Conservation (phyloP, 35 echinoderm and acorn worm genomes). For the Ophiothrix spiculata region DNA sequence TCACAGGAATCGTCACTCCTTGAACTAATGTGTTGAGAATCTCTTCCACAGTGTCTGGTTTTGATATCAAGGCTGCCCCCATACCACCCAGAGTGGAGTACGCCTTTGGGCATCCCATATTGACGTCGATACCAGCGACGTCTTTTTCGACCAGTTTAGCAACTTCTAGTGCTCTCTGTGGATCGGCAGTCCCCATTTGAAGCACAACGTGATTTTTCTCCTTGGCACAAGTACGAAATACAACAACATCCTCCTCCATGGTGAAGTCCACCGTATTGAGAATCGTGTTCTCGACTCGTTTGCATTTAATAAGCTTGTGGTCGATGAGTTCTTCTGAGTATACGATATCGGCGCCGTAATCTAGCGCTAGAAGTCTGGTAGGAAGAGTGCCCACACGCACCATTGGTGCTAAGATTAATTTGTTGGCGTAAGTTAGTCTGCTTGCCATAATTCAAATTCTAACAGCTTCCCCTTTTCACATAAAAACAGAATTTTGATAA, state of each 20-base stretch:
- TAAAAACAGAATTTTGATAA: no score
- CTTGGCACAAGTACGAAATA: slow-evolving; percentile 72
- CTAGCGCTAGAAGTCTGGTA: slow-evolving; percentile 70
- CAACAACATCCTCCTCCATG: slow-evolving; percentile 46
- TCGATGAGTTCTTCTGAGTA: slow-evolving; percentile 92
- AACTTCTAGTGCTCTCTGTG: slow-evolving; percentile 70
- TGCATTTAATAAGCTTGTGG: slow-evolving; percentile 62
- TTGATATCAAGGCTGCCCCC: slow-evolving; percentile 78
- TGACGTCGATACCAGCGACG: slow-evolving; percentile 91
- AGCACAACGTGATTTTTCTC: slow-evolving; percentile 70
- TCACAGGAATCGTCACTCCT: slow-evolving; percentile 66
- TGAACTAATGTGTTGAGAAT: slow-evolving; percentile 80
- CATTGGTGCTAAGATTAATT: slow-evolving; percentile 92
- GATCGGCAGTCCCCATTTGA: slow-evolving; percentile 89
- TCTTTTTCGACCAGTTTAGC: slow-evolving; percentile 88
- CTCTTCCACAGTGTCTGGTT: slow-evolving; percentile 72
- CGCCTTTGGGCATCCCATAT: slow-evolving; percentile 96
- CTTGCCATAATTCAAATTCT: slow-evolving; percentile 54
- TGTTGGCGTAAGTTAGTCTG: slow-evolving; percentile 69
- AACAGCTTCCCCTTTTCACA: no score
- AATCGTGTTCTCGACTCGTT: slow-evolving; percentile 65
- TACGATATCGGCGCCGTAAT: slow-evolving; percentile 97
- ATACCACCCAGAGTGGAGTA: slow-evolving; percentile 88
- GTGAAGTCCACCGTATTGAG: slow-evolving; percentile 84
- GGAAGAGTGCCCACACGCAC: slow-evolving; percentile 90